A percentile compares a stretch with the other conserved stretches of the same genome.
These are phyloP conservation scores for Trichopria drosophilae DNA, from an alignment of 2,888 invertebrate species.

Conservation along the genomic window DNA sequence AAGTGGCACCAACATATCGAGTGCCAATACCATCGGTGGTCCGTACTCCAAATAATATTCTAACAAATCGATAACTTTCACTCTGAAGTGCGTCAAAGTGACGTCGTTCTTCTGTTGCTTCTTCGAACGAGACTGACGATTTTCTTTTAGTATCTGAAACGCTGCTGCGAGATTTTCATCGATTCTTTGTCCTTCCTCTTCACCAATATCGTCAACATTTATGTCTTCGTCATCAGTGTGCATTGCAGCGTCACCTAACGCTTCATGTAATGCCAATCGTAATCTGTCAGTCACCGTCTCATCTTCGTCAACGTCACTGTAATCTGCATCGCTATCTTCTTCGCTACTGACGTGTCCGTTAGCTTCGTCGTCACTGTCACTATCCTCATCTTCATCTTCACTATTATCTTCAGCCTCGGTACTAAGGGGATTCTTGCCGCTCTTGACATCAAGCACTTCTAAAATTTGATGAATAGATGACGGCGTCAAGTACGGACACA, in stretches of 20 bases:
- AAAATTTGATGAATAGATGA: slow-evolving; percentile 73
- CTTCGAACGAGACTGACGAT: slow-evolving; percentile 49
- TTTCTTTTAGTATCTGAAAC: slow-evolving; percentile 65
- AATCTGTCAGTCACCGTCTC: slow-evolving; percentile 72
- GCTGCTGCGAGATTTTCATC: slow-evolving; percentile 75
- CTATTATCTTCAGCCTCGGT: slow-evolving; percentile 46
- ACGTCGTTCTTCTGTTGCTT: slow-evolving; percentile 68
- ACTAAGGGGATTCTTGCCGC: slow-evolving; percentile 67
- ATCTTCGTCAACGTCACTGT: slow-evolving; percentile 61
- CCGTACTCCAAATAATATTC: slow-evolving; percentile 73
- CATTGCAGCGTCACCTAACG: slow-evolving; percentile 65
- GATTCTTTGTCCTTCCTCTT: slow-evolving; percentile 73
- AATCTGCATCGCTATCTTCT: slow-evolving; percentile 44
- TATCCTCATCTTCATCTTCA: slow-evolving; percentile 50
- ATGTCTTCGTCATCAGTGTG: slow-evolving; percentile 71
- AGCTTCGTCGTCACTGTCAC: slow-evolving; percentile 61
- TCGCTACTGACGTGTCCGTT: slow-evolving; percentile 59
- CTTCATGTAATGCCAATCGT: slow-evolving; percentile 72
- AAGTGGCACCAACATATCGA: slow-evolving; percentile 72
- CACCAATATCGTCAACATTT: slow-evolving; percentile 75
- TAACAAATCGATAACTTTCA: slow-evolving; percentile 74
- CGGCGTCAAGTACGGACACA: slow-evolving; percentile 72
- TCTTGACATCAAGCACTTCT: slow-evolving; percentile 70
- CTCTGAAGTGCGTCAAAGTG: slow-evolving; percentile 71
- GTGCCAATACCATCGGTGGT: slow-evolving; percentile 68